Percentiles rank a stretch among this genome's conserved stretches.
Conservation (phyloP, 2,888 invertebrate species). For the Lottia gigantea region DNA sequence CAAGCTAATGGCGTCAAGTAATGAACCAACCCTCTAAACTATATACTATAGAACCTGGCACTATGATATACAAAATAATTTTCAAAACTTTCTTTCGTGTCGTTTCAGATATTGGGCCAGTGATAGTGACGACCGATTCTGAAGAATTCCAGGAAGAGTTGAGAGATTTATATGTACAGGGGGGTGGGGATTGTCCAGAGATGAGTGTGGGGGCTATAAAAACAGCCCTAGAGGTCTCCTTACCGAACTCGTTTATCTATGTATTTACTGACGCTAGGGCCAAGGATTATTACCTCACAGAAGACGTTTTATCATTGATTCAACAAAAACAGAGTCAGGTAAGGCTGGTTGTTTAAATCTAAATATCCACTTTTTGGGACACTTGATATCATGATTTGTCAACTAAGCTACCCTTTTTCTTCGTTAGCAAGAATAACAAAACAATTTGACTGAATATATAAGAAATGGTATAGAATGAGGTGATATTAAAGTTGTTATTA, state of each 20-base stretch:
- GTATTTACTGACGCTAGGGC: slow-evolving; percentile 83
- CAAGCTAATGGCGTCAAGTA: no score
- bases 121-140: slow-evolving; percentile 76
- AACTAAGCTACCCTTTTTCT: no score
- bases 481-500: no score
- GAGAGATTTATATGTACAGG: slow-evolving; percentile 74
- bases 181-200: slow-evolving; percentile 83
- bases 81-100: no score
- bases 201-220: slow-evolving; percentile 77
- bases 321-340: slow-evolving; percentile 81
- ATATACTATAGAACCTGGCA: no score
- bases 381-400: no score
- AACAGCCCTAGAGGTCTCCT: slow-evolving; percentile 75
- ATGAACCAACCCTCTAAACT: no score
- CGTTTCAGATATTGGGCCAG: slow-evolving; percentile 75
- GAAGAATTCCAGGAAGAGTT: slow-evolving; percentile 74
- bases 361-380: no score
- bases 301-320: slow-evolving; percentile 76
- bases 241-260: slow-evolving; percentile 78
- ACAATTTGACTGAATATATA: no score
- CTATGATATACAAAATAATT: no score
- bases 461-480: no score
- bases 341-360: slow-evolving; percentile 21
- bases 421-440: no score
- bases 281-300: slow-evolving; percentile 75